Evolutionary conservation across 2,888 invertebrate genomes (phyloP).

Genomic region (Sinelater perroti): DNA sequence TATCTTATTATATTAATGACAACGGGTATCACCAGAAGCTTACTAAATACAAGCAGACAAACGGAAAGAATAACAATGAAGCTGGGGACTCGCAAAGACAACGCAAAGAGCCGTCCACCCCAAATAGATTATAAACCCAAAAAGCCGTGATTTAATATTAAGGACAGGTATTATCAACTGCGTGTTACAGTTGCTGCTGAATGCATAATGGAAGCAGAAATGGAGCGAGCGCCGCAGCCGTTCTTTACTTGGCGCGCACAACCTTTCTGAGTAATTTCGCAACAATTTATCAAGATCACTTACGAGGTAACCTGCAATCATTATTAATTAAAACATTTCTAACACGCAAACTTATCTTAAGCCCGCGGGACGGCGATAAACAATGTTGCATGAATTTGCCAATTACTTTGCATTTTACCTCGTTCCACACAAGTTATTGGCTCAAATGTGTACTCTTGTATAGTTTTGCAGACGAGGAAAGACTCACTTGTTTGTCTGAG

Average conservation of each 20-base stretch:
- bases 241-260: neutral
- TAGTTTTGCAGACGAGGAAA: too few relatives aligned
- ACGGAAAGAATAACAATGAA: conserved; percentile 37
- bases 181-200: conserved; percentile 27
- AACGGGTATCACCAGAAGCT: conserved; percentile 23
- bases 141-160: conserved; percentile 37
- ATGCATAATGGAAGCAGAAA: conserved; percentile 26
- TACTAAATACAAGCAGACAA: conserved; percentile 28
- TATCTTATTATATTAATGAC: conserved; percentile 19
- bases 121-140: conserved; percentile 34
- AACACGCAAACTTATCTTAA: conserved; percentile 9
- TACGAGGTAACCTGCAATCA: conserved; percentile 3
- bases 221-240: neutral
- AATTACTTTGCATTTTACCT: too few relatives aligned
- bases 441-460: too few relatives aligned
- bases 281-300: conserved; percentile 7
- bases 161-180: conserved; percentile 35
- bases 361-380: conserved; percentile 1
- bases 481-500: too few relatives aligned
- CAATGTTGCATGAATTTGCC: too few relatives aligned
- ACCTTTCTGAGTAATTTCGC: conserved; percentile 10
- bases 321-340: conserved; percentile 10
- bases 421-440: too few relatives aligned
- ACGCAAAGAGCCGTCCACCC: conserved; percentile 23
- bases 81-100: conserved; percentile 22